Conservation (phyloP, 2,113 vertebrate genomes). For the Ascaphus truei region DNA sequence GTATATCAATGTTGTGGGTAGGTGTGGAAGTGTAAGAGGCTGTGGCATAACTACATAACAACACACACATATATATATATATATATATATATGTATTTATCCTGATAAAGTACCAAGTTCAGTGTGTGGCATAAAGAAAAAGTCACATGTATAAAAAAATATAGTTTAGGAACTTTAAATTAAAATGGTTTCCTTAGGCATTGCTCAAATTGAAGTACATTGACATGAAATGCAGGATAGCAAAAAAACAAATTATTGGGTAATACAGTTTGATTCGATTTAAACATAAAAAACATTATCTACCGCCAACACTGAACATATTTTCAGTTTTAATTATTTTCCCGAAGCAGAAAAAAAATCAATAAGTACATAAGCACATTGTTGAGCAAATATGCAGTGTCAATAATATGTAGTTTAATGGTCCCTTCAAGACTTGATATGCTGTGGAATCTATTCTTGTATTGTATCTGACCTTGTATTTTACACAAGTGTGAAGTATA, state of each 20-base stretch:
- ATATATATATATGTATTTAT: no score
- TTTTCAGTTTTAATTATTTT: background rate
- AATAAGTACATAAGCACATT: background rate
- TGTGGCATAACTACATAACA: no score
- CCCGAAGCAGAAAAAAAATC: background rate
- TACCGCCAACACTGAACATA: background rate
- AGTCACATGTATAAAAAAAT: background rate
- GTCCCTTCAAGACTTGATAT: background rate
- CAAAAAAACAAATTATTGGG: background rate
- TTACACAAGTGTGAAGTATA: background rate
- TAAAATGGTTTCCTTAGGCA: background rate
- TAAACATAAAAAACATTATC: background rate
- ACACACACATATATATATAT: no score
- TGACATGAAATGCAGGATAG: background rate
- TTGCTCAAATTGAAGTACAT: background rate
- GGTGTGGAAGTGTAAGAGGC: no score
- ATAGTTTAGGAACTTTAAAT: background rate
- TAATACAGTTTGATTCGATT: background rate
- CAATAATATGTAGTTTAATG: background rate
- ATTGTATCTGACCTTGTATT: background rate
- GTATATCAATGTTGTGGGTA: no score
- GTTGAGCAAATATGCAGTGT: background rate
- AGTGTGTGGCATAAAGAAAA: no score
- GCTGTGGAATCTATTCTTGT: background rate
- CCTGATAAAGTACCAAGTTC: no score